These are phyloP conservation scores for Cyclophora albipunctata DNA, from an alignment of 2,888 invertebrate genomes.

Conservation along the genomic window DNA sequence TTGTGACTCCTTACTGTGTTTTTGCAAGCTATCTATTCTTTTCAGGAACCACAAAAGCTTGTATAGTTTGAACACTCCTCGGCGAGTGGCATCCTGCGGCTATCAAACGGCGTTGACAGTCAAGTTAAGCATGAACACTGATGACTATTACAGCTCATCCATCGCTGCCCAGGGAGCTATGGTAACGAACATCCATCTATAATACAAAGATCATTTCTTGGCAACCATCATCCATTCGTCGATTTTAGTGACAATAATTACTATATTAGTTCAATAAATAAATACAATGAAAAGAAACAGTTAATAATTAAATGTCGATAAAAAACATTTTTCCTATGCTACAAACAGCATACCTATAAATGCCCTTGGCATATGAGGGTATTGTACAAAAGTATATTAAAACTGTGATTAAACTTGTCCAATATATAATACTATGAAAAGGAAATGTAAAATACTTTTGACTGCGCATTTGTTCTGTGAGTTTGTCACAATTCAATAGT, in stretches of 20 bases:
- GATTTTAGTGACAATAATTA: no score
- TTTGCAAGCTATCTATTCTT: not conserved
- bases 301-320: no score
- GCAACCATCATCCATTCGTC: not conserved
- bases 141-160: slow-evolving; percentile 78
- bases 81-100: slow-evolving; percentile 80
- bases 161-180: slow-evolving; percentile 78
- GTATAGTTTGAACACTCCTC: slow-evolving; percentile 52
- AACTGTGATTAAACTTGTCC: not conserved
- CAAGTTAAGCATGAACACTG: slow-evolving; percentile 68
- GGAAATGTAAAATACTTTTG: not conserved
- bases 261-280: no score
- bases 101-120: slow-evolving; percentile 80
- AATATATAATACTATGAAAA: not conserved
- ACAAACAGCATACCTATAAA: no score
- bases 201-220: not conserved
- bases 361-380: no score
- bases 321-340: no score
- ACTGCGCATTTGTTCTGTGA: no score
- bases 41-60: slow-evolving; percentile 19
- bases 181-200: slow-evolving; percentile 34
- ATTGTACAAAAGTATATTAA: no score
- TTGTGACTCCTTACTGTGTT: no score
- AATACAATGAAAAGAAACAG: no score
- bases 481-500: no score